These are phyloP conservation scores for Okamejei kenojei DNA, from an alignment of 2,797 vertebrate species.

Conservation along the genomic window DNA sequence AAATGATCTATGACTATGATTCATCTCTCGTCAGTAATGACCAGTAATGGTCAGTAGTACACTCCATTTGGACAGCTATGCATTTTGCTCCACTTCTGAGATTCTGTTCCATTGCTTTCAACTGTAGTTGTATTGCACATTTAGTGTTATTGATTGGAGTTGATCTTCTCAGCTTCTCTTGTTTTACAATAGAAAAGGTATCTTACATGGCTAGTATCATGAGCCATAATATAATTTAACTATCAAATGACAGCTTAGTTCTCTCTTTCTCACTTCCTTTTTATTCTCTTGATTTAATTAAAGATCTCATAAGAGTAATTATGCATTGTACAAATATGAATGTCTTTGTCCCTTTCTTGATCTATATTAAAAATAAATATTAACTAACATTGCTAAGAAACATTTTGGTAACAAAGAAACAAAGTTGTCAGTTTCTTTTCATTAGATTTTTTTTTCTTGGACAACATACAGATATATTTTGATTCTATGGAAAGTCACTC, in stretches of 20 bases:
- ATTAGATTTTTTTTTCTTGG: background rate
- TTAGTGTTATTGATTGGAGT: no score
- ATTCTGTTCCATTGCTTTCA: no score
- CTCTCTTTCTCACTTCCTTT: no score
- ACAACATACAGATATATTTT: background rate
- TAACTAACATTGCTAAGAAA: background rate
- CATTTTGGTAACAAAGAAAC: background rate
- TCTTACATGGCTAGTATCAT: background rate
- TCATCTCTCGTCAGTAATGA: no score
- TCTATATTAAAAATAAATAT: background rate
- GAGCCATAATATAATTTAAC: background rate
- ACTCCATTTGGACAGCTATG: no score
- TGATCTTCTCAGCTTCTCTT: no score
- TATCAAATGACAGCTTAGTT: background rate
- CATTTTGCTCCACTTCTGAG: no score
- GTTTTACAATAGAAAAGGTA: background rate
- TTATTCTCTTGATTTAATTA: conserved; percentile 16
- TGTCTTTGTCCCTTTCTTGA: background rate
- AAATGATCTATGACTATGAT: no score
- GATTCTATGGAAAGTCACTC: background rate
- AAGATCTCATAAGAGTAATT: background rate
- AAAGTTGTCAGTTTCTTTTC: background rate
- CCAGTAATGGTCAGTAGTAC: no score
- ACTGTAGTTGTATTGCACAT: no score
- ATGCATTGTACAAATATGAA: background rate